Evolutionary conservation across 2,888 invertebrate species (phyloP), one percentile per base, ranked within the genome.

Genomic region (Epistrophella euchroma): DNA sequence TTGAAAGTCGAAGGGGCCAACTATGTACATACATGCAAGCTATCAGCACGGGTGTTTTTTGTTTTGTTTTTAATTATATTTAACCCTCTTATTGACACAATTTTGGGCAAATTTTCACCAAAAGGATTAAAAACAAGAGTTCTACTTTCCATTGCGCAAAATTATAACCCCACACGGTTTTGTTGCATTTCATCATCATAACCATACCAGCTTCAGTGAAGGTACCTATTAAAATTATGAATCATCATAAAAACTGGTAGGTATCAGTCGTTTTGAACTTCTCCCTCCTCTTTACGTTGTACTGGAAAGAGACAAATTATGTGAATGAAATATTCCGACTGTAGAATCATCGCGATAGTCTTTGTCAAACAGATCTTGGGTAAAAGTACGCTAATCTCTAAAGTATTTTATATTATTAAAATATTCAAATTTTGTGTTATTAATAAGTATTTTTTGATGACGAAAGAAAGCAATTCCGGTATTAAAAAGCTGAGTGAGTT

Each of bases 41-140:
- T 43, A 17, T 9, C n/a, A 45, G 7, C n/a, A 45, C 43, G 7
- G 9, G 7, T 45, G 6, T 17, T 43, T 43, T 43, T 2, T 45
- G 6, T 17, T 43, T 43, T 43, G 6, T 6, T 43, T 43, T n/a
- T 15, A 43, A 5, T 15, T 13, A 45, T 17, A 45, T 43, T n/a
- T n/a, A n/a, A 70, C 68, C 74, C 43, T 55, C 22, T 60, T 68
- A 64, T 45, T n/a, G 40, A n/a, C 37, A 68, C 22, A 55, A 50
- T 17, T 60, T 52, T 62, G 90, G 90, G 90, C 90, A 90, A 91
- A 91, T 91, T 91, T 90, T 90, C 90, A 91, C 91, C 91, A 91
- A 91, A 91, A 90, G 91, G 91, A 91, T 91, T 91, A 91, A 90
- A 74, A 91, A 90, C 13, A 66, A 55, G 52, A 50, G 68, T 40